These are phyloP conservation scores for Channa striata DNA, from an alignment of 2,797 vertebrate genomes.

Conservation along the genomic window DNA sequence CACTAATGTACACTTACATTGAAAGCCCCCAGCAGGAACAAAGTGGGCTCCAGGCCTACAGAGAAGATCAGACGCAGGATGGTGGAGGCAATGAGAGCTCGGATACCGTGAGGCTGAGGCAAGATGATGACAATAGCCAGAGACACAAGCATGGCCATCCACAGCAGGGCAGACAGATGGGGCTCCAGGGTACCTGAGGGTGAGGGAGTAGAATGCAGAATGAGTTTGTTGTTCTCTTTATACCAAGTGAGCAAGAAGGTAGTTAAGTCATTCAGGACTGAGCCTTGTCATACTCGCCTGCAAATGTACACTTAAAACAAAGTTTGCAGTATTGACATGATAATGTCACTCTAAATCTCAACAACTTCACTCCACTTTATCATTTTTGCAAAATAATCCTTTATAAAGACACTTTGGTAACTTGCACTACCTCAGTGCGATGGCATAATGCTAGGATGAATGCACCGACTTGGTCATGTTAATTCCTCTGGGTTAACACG, in stretches of 20 bases:
- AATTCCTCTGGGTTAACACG: constrained; percentile 14
- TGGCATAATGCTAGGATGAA: constrained; percentile 8
- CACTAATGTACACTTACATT: constrained; percentile 87
- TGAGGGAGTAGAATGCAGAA: background rate
- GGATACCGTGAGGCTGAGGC: constrained; percentile 96
- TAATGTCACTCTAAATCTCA: too few species aligned
- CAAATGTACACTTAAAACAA: background rate
- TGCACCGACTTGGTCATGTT: constrained; percentile 8
- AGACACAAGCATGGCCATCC: constrained; percentile 95
- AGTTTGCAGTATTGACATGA: too few species aligned
- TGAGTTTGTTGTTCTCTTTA: background rate
- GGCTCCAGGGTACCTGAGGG: constrained; percentile 92
- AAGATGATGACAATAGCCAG: constrained; percentile 94
- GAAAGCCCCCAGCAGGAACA: constrained; percentile 95
- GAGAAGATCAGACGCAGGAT: constrained; percentile 97
- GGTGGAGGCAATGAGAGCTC: constrained; percentile 96
- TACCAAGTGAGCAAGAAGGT: background rate
- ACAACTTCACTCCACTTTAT: background rate
- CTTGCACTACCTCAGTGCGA: constrained; percentile 35
- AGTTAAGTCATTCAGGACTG: background rate
- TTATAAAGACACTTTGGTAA: too few species aligned
- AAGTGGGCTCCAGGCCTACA: constrained; percentile 93
- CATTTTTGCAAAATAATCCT: too few species aligned
- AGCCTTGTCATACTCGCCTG: background rate
- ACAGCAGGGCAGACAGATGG: constrained; percentile 94